Evolutionary conservation across 2,888 invertebrate species (phyloP), one percentile per base, ranked within the genome.

Genomic region (Platycheirus albimanus): DNA sequence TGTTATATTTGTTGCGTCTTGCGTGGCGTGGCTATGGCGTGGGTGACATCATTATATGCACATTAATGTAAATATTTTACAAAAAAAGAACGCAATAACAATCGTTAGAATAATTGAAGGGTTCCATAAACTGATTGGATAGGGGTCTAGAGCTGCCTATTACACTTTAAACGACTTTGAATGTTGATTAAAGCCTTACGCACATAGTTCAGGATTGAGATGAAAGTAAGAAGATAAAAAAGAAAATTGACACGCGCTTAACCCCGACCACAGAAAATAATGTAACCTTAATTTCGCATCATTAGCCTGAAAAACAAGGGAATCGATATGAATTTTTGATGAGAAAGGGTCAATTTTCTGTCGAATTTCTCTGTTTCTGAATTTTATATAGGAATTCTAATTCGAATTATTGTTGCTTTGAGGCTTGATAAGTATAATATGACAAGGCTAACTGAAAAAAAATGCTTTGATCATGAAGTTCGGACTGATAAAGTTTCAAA

Each of bases 61-160:
- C 51, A 61, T 66, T 71, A 72, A 45, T 66, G 71, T 66, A 72
- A 66, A 71, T 71, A 63, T 63, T 67, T 69, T 28, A 41, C 17
- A 43, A n/a, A 33, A 72, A 8, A 15, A 17, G 15, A 45, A 15
- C 41, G 43, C 43, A 52, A 52, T 67, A 52, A 52, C 66, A 51
- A 38, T 67, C 51, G 24, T n/a, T 38, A 10, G 17, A 67, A 51
- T 52, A 67, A 52, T 67, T 51, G 51, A 11, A 41, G 66, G 51
- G 51, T 52, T 61, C n/a, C 6, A 20, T 8, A 11, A 10, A 2
- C 19, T 41, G 15, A 58, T 41, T 58, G 15, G 15, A 17, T 41
- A 41, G 24, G 10, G 41, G 41, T 11, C 13, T 36, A 1, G n/a
- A 33, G 7, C 7, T 11, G 13, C 11, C 20, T 38, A 13, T 56